Evolutionary conservation across 1,140 invertebrate species (phyloP), one percentile per base, ranked within the genome.

Genomic region (Sinella curviseta): DNA sequence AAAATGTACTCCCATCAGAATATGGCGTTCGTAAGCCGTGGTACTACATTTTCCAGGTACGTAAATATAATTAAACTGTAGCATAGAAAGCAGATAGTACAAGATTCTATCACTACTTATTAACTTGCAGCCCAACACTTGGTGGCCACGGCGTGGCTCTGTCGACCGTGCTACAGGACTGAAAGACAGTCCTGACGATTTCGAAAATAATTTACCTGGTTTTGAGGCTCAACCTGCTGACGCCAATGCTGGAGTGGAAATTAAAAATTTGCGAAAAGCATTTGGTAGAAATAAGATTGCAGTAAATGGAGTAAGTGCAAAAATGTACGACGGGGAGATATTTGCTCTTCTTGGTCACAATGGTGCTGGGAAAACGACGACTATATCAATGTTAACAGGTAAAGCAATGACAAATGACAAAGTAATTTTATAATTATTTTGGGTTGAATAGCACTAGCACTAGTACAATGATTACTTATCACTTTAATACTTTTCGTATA

Each of bases 1-100:
- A 94, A 84, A 91, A 91, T 84, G 89, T 94, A n/a, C 89, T 90
- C 76, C 93, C 93, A 12, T 92, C 92, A 0, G 86, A 90, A 54
- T 92, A 89, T 83, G 93, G 93, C 0, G 90, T 94, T 0, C 89
- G 91, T 0, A 87, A 90, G 78, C 90, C 90, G 0, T 94, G 92
- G 92, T 92, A 94, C 84, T 95, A 92, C 79, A 91, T 91, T 0
- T 90, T 93, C 70, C 91, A 89, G 35, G 87, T 88, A 85, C 83
- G 83, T 77, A 81, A 28, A 79, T 16, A 34, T 67, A 24, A 70
- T 55, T 16, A n/a, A 60, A 33, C 24, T 78, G 34, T 16, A 65
- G 12, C n/a, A 60, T 73, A 28, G 17, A 26, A 34, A 26, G 39
- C n/a, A n/a, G n/a, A n/a, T 48, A 48, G 17, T 48, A 48, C 17